Conservation (phyloP, 2,888 invertebrate species). For the Yponomeuta sedellus region DNA sequence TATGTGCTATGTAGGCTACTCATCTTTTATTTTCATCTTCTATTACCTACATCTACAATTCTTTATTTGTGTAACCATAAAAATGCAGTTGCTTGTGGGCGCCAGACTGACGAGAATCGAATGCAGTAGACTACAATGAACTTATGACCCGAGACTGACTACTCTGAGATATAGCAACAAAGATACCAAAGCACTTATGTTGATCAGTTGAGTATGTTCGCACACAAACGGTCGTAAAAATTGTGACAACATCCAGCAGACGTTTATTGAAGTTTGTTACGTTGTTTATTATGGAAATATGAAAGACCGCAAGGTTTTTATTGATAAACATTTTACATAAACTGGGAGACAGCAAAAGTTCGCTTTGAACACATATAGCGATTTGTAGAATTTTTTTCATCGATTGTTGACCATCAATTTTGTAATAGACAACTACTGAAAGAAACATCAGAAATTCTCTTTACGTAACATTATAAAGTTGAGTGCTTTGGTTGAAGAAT, state of each 20-base stretch:
- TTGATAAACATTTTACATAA: not conserved
- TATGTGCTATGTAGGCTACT: too few species aligned
- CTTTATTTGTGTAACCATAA: not conserved
- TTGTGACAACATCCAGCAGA: not conserved
- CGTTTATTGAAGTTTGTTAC: conserved; percentile 1
- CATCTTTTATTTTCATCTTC: too few species aligned
- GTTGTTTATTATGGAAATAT: not conserved
- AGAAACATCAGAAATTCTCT: too few species aligned
- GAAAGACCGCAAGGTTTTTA: not conserved
- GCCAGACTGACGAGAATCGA: not conserved
- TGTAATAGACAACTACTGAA: too few species aligned
- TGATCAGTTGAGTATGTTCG: not conserved
- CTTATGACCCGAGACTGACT: not conserved
- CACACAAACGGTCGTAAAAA: not conserved
- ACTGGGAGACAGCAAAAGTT: not conserved
- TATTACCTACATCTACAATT: not conserved
- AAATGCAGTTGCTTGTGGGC: not conserved
- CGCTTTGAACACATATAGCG: not conserved
- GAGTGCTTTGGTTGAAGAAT: too few species aligned
- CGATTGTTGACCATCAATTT: too few species aligned
- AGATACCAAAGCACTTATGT: not conserved
- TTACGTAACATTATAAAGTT: too few species aligned
- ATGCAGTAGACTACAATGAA: not conserved
- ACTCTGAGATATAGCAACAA: not conserved
- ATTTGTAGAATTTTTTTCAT: not conserved